Evolutionary conservation across 2,113 vertebrate species (phyloP).

Genomic region (Crotalus helleri): DNA sequence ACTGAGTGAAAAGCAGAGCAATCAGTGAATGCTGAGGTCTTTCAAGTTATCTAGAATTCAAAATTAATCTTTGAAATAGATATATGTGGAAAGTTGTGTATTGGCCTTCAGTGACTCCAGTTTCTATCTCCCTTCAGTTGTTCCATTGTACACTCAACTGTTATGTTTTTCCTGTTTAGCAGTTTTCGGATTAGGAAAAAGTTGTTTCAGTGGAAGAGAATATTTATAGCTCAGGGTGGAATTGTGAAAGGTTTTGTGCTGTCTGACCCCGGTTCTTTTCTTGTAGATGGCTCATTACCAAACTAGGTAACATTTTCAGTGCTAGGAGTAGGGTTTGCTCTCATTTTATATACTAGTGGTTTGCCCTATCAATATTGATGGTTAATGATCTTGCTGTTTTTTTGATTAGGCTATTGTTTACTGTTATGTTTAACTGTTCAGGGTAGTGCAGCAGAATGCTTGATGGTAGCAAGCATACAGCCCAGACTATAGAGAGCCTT

Average conservation of each 20-base stretch:
- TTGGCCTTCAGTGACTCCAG: not conserved
- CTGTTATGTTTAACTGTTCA: not conserved
- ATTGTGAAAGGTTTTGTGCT: not conserved
- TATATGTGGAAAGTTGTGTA: not conserved
- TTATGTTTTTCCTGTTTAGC: not conserved
- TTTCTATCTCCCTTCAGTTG: not conserved
- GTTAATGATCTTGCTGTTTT: not conserved
- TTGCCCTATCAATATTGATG: not conserved
- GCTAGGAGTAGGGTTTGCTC: not conserved
- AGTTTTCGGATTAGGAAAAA: not conserved
- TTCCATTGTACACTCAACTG: not conserved
- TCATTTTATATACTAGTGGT: not conserved
- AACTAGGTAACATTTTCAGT: not conserved
- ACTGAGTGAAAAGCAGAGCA: fast-evolving
- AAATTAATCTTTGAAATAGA: not conserved
- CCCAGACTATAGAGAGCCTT: not conserved
- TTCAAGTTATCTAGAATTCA: not conserved
- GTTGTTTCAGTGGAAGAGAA: not conserved
- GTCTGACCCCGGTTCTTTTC: not conserved
- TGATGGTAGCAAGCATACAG: not conserved
- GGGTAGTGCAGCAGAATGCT: not conserved
- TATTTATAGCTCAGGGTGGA: not conserved
- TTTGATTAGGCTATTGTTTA: not conserved
- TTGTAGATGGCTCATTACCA: not conserved
- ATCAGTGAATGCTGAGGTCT: not conserved